Evolutionary conservation across 2,888 invertebrate species (phyloP).

Genomic region (Opisthograptis luteolata): DNA sequence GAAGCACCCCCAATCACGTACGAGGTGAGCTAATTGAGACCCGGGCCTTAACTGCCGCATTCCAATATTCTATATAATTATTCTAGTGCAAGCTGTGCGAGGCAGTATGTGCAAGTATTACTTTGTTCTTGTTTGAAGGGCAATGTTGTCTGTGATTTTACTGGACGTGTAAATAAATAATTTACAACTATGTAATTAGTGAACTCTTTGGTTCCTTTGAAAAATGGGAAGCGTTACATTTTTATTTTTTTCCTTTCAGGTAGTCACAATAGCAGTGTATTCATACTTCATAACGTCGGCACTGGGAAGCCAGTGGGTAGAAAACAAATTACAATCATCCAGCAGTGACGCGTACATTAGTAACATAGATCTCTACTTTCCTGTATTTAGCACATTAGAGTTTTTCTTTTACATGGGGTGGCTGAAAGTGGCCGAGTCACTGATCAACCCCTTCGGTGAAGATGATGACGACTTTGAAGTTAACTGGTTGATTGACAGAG

Average conservation of each 20-base stretch:
- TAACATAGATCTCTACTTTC: constrained; percentile 93
- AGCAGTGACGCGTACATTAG: constrained; percentile 69
- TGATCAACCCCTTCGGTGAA: constrained; percentile 96
- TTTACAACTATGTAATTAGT: no score
- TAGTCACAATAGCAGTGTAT: constrained; percentile 96
- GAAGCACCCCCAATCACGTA: no score
- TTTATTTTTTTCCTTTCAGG: constrained; percentile 64
- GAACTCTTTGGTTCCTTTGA: no score
- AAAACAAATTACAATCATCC: constrained; percentile 74
- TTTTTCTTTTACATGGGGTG: constrained; percentile 96
- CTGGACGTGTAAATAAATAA: no score
- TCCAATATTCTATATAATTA: no score
- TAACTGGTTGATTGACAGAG: constrained; percentile 96
- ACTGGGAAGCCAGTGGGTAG: constrained; percentile 95
- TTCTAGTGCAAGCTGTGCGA: no score
- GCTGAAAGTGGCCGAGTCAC: constrained; percentile 95
- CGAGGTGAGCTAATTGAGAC: no score
- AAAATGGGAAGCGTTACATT: no score
- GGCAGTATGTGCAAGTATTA: no score
- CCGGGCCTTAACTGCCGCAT: no score
- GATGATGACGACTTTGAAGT: constrained; percentile 97
- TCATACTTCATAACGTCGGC: constrained; percentile 95
- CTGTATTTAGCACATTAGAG: constrained; percentile 94
- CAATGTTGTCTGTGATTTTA: no score
- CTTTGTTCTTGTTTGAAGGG: no score